These are phyloP conservation scores for Drosophila suzukii DNA, from an alignment of 1,140 invertebrate genomes.

Conservation along the genomic window DNA sequence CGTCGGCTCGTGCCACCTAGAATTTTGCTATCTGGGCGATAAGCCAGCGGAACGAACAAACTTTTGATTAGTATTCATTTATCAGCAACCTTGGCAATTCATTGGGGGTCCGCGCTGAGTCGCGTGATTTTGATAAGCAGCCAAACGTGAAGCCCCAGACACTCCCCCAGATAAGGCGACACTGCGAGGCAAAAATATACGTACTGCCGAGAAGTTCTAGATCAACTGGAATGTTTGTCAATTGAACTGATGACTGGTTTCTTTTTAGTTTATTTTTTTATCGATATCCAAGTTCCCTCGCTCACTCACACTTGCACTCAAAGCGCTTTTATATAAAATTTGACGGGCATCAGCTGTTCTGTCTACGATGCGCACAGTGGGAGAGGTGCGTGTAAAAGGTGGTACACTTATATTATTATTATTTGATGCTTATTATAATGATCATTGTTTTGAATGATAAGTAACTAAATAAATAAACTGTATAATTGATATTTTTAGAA, in stretches of 20 bases:
- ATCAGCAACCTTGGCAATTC: conserved; percentile 64
- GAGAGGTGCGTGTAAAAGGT: background rate
- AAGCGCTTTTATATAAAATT: conserved; percentile 35
- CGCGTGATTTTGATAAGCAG: conserved; percentile 76
- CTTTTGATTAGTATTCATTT: conserved; percentile 63
- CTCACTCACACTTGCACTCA: conserved; percentile 12
- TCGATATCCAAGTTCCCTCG: conserved; percentile 43
- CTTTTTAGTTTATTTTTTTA: conserved; percentile 41
- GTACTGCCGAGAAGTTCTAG: conserved; percentile 5
- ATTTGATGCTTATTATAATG: background rate
- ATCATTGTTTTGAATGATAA: no score
- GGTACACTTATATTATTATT: background rate
- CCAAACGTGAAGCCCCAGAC: conserved; percentile 64
- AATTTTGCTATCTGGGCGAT: conserved; percentile 36
- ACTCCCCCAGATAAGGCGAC: conserved; percentile 56
- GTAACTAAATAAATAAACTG: no score
- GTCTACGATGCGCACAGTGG: conserved; percentile 38
- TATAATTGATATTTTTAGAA: no score
- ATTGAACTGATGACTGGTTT: conserved; percentile 2
- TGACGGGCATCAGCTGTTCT: conserved; percentile 77
- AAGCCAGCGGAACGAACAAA: conserved; percentile 27
- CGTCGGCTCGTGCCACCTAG: conserved; percentile 26
- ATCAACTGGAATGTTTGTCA: conserved; percentile 1
- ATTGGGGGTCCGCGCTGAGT: conserved; percentile 52
- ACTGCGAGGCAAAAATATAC: conserved; percentile 26